Conservation (phyloP, 2,888 invertebrate genomes). For the Leucoptera coffeella region DNA sequence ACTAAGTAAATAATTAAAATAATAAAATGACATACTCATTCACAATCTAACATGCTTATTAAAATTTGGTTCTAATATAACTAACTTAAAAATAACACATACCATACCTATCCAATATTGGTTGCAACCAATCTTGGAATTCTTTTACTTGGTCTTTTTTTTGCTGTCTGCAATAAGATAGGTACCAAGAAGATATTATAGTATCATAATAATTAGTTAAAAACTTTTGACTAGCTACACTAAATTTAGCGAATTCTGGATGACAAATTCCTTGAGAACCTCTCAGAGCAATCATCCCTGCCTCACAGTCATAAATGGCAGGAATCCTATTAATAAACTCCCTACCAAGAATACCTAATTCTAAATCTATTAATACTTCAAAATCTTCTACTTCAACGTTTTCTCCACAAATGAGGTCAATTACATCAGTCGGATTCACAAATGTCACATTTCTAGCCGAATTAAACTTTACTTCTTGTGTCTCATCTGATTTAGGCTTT, state of each 20-base stretch:
- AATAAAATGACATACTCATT: too few species aligned
- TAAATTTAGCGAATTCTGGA: conserved; percentile 25
- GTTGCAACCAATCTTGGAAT: conserved; percentile 23
- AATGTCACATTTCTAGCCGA: too few species aligned
- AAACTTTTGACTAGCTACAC: conserved; percentile 16
- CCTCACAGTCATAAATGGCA: conserved; percentile 21
- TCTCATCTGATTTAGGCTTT: too few species aligned
- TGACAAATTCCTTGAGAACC: conserved; percentile 21
- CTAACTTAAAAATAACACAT: conserved; percentile 15
- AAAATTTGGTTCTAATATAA: not conserved
- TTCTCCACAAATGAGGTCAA: conserved; percentile 20
- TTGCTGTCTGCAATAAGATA: conserved; percentile 15
- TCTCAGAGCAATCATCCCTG: conserved; percentile 22
- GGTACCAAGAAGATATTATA: conserved; percentile 24
- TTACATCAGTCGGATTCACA: conserved; percentile 27
- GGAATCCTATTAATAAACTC: conserved; percentile 15
- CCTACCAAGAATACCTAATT: conserved; percentile 23
- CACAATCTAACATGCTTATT: not conserved
- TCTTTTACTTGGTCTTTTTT: conserved; percentile 22
- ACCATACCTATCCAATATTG: conserved; percentile 22
- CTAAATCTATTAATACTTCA: conserved; percentile 25
- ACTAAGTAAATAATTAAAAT: too few species aligned
- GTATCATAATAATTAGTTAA: conserved; percentile 25
- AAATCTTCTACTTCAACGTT: not conserved
- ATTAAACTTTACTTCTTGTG: too few species aligned